Percentiles rank a stretch among this genome's conserved stretches.
phyloP scores from a whole-genome alignment of 1,140 invertebrate species.

The Drepana arcuata region DNA sequence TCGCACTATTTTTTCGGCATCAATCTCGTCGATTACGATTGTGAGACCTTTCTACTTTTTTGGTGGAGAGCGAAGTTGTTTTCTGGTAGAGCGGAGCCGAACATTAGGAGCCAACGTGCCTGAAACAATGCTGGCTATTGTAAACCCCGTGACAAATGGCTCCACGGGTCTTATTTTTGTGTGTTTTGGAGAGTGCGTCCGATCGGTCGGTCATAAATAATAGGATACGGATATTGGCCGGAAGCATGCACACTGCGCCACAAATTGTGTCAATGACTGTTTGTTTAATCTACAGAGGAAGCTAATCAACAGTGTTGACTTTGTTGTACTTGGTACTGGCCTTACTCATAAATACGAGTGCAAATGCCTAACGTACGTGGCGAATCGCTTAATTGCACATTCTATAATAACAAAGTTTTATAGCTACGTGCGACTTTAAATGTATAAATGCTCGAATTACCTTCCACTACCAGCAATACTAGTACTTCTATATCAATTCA shows the following conservation, averaged over 20 bases:
- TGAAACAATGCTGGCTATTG: slow-evolving; percentile 55
- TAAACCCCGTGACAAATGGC: slow-evolving; percentile 47
- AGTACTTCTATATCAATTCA: too few species aligned
- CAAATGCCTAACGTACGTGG: slow-evolving; percentile 5
- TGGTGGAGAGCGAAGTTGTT: slow-evolving; percentile 18
- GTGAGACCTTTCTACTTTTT: slow-evolving; percentile 18
- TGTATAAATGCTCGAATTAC: too few species aligned
- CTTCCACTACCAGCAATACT: too few species aligned
- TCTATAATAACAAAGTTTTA: slow-evolving; percentile 18
- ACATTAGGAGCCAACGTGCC: slow-evolving; percentile 29
- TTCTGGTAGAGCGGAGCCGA: slow-evolving; percentile 28
- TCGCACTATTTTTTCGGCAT: slow-evolving; percentile 19
- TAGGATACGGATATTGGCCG: slow-evolving; percentile 51
- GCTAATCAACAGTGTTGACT: slow-evolving; percentile 25
- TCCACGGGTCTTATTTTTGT: slow-evolving; percentile 52
- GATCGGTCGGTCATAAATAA: slow-evolving; percentile 46
- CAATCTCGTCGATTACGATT: slow-evolving; percentile 3
- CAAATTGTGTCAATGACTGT: slow-evolving; percentile 45
- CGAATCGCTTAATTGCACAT: slow-evolving; percentile 15
- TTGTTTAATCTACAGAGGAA: slow-evolving; percentile 32
- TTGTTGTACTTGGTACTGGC: slow-evolving; percentile 4
- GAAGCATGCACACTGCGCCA: slow-evolving; percentile 45
- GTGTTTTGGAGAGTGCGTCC: slow-evolving; percentile 51
- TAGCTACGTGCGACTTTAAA: too few species aligned
- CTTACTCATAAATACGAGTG: too few species aligned